Evolutionary conservation across 1,140 invertebrate genomes (phyloP), one percentile per base, ranked within the genome.

Genomic region (Calephelis virginiensis): DNA sequence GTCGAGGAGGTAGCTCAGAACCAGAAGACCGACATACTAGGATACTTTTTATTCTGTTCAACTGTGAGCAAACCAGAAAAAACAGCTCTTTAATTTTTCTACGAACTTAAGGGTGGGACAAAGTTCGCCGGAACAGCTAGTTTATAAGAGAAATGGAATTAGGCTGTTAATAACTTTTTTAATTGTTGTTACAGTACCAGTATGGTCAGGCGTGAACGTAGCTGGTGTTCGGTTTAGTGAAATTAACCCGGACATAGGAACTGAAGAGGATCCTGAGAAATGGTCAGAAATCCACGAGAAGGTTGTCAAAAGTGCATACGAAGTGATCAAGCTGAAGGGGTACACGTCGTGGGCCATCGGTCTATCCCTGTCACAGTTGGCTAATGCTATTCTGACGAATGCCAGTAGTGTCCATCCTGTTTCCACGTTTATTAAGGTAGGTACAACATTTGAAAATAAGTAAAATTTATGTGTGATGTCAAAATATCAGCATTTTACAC

Each of bases 291-390:
- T 97, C 12, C 91, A 92, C 67, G 77, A 80, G 17, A 76, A 77
- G 68, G 97, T 98, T 2, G 94, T 98, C 6, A 91, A 95, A 71
- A 97, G 96, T 73, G 97, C 96, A 9, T 97, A 97, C 84, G 95
- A 97, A 86, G 95, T 97, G n/a, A 97, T 98, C 85, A 95, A 94
- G 83, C 91, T 97, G 71, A 98, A 97, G 89, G 96, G 97, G 1
- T 97, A 97, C 88, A 98, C 97, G 3, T 97, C 96, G 28, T 97
- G 96, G 96, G 97, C 96, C 12, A 97, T 98, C 76, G 96, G 97
- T 11, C 91, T 98, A n/a, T 97, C 96, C 78, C 93, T 96, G 0
- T 93, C 96, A 1, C 93, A 94, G 69, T 90, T 98, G 48, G 93
- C 93, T 28, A 92, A 94, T 14, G 93, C 95, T 40, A 95, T 98